These are phyloP conservation scores for Chrysolina haemoptera DNA, from an alignment of 2,888 invertebrate genomes.

Conservation along the genomic window DNA sequence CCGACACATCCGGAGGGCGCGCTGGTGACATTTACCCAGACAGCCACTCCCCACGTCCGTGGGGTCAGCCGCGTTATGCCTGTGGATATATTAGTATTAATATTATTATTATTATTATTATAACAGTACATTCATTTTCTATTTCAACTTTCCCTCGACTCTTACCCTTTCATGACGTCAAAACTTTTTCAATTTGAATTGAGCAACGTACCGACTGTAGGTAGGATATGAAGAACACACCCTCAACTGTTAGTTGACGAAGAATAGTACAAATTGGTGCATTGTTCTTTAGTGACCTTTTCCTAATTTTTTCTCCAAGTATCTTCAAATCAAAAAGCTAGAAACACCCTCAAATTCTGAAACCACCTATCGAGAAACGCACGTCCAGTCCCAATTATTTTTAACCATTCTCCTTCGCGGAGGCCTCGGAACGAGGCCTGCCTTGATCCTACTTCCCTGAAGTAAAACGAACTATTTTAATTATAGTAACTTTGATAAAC, in stretches of 20 bases:
- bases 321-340: not conserved
- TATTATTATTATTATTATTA: too few relatives aligned
- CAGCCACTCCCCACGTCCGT: too few relatives aligned
- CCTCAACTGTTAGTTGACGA: not conserved
- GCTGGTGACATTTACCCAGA: too few relatives aligned
- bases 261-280: not conserved
- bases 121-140: too few relatives aligned
- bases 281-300: constrained; percentile 16
- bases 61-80: too few relatives aligned
- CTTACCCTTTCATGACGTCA: too few relatives aligned
- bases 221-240: not conserved
- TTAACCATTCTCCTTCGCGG: constrained; percentile 39
- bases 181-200: too few relatives aligned
- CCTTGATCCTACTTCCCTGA: constrained; percentile 35
- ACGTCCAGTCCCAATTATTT: constrained; percentile 1
- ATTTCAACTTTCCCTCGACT: too few relatives aligned
- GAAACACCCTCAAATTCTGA: constrained; percentile 15
- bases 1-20: too few relatives aligned
- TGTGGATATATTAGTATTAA: too few relatives aligned
- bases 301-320: not conserved
- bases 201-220: too few relatives aligned
- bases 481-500: constrained; percentile 57
- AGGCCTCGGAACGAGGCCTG: constrained; percentile 28
- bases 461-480: constrained; percentile 51
- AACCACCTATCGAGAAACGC: not conserved